Conservation (phyloP, 2,113 vertebrate species). For the Otolemur garnettii region DNA sequence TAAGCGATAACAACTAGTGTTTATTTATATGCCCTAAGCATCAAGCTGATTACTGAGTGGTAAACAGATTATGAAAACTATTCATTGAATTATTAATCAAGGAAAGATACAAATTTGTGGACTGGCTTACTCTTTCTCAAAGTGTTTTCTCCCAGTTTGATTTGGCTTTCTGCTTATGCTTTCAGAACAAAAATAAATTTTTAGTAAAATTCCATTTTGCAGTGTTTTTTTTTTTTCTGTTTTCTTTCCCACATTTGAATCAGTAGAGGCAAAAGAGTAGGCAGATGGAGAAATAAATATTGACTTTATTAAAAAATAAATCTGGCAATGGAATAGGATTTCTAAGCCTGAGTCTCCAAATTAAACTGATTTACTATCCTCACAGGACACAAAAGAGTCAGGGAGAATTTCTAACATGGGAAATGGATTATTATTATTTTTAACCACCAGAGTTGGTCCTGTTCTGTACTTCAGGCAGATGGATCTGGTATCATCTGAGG, state of each 20-base stretch:
- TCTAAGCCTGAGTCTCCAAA: neutral
- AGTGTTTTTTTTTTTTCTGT: neutral
- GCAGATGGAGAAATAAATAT: slow-evolving; percentile 47
- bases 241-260: neutral
- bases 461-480: neutral
- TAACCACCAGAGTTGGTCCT: neutral
- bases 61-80: neutral
- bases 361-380: neutral
- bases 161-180: neutral
- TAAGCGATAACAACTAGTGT: neutral
- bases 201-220: neutral
- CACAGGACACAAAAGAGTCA: neutral
- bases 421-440: neutral
- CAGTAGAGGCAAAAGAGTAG: neutral
- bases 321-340: slow-evolving; percentile 2
- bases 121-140: neutral
- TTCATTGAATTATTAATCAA: neutral
- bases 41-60: neutral
- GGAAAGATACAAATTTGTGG: neutral
- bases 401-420: neutral
- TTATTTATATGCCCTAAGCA: neutral
- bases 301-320: slow-evolving; percentile 37
- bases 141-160: neutral
- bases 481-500: neutral
- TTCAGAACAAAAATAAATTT: slow-evolving; percentile 32